These are phyloP conservation scores for Sula dactylatra DNA, from an alignment of 2,113 vertebrate genomes.

Conservation along the genomic window DNA sequence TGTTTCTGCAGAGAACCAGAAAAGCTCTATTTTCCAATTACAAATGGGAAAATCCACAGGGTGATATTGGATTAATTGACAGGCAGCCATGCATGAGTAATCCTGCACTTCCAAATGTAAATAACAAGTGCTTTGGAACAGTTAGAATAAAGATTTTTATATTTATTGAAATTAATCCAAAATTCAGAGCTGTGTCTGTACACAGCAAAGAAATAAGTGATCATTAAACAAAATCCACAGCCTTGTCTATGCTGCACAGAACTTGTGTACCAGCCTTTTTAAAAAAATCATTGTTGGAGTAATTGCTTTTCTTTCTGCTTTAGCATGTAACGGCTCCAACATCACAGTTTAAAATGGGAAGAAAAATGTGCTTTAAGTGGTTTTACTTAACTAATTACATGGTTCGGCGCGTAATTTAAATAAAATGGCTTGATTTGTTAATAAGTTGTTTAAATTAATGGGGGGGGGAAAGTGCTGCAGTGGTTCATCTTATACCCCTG, in stretches of 20 bases:
- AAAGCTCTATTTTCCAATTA: constrained; percentile 49
- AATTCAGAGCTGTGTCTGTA: neutral
- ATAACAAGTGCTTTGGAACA: neutral
- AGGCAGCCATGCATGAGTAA: constrained; percentile 30
- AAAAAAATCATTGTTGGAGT: neutral
- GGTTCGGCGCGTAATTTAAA: constrained; percentile 2
- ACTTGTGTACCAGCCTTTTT: neutral
- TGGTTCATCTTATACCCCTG: neutral
- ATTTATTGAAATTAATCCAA: constrained; percentile 41
- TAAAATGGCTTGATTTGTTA: constrained; percentile 33
- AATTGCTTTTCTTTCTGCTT: neutral
- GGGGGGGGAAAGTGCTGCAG: neutral
- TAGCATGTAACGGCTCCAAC: neutral
- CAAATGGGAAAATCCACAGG: constrained; percentile 38
- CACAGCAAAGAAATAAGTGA: neutral
- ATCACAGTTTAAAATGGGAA: neutral
- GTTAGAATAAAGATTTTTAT: constrained; percentile 24
- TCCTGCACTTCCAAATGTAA: constrained; percentile 38
- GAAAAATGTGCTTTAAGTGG: constrained; percentile 19
- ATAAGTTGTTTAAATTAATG: constrained; percentile 46
- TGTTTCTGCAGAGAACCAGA: constrained; percentile 7
- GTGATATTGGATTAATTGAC: constrained; percentile 40
- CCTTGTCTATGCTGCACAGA: neutral
- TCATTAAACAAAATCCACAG: neutral
- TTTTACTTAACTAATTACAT: constrained; percentile 60